Conservation (phyloP, 2,888 invertebrate species). For the Drosophila emarginata region DNA sequence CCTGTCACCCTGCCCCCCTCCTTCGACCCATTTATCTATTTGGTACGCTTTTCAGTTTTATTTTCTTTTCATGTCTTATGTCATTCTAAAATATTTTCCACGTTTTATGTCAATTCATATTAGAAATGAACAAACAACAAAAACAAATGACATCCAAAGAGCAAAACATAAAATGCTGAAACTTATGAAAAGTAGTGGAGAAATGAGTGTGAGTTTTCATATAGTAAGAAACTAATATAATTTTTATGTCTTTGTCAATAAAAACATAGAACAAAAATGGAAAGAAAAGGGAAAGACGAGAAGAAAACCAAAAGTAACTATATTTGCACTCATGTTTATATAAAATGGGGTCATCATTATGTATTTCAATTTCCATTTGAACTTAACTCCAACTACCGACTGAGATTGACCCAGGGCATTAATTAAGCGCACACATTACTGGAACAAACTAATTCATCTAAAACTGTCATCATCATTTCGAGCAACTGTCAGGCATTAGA, state of each 20-base stretch:
- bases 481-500: constrained; percentile 71
- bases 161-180: constrained; percentile 21
- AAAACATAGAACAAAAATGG: not conserved
- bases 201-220: constrained; percentile 14
- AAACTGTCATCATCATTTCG: constrained; percentile 77
- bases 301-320: not conserved
- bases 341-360: constrained; percentile 34
- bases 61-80: constrained; percentile 19
- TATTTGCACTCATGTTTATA: not conserved
- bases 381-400: not conserved
- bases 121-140: constrained; percentile 16
- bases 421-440: constrained; percentile 69
- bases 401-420: constrained; percentile 48
- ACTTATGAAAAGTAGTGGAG: constrained; percentile 24
- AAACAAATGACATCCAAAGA: constrained; percentile 9
- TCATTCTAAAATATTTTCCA: constrained; percentile 39
- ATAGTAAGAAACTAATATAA: constrained; percentile 41
- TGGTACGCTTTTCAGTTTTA: not conserved
- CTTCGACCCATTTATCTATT: not conserved
- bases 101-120: constrained; percentile 52
- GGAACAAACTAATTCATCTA: constrained; percentile 74
- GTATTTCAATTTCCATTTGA: constrained; percentile 10
- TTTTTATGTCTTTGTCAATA: constrained; percentile 62
- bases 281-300: not conserved
- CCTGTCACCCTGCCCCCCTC: not conserved